A percentile compares a stretch with the other conserved stretches of the same genome.
phyloP scores from a whole-genome alignment of 2,888 invertebrate genomes.

The Phyllotreta cruciferae region DNA sequence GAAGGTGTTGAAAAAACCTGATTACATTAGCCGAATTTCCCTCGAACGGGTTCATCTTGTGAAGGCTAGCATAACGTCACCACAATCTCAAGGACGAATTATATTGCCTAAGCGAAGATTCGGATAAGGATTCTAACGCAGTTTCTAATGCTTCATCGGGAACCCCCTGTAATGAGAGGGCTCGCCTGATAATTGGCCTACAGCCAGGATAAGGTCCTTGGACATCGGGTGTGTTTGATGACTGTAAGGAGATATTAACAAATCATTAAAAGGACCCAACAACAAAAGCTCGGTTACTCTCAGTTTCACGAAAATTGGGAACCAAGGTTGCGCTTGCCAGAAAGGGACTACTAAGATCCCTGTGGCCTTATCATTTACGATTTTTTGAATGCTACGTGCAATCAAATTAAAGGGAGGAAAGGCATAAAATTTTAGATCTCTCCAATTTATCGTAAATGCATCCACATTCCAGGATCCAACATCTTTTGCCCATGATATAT shows the following conservation, averaged over 20 bases:
- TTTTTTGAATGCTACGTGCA: constrained; percentile 44
- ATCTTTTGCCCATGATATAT: constrained; percentile 45
- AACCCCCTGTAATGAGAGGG: constrained; percentile 16
- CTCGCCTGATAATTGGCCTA: constrained; percentile 17
- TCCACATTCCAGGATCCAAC: constrained; percentile 41
- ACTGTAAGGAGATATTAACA: constrained; percentile 27
- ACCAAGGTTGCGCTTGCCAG: constrained; percentile 43
- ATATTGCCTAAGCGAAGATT: constrained; percentile 9
- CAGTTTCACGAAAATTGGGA: constrained; percentile 6
- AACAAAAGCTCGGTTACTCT: constrained; percentile 3
- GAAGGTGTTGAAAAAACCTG: too few relatives aligned
- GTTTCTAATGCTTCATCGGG: constrained; percentile 8
- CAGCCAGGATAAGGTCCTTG: constrained; percentile 22
- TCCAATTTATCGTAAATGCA: constrained; percentile 44
- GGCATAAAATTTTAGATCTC: constrained; percentile 42
- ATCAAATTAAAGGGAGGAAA: constrained; percentile 49
- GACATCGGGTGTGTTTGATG: constrained; percentile 16
- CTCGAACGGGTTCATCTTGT: too few relatives aligned
- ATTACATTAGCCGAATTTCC: too few relatives aligned
- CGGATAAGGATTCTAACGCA: constrained; percentile 9
- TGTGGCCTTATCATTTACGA: constrained; percentile 43
- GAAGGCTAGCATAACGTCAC: constrained; percentile 12
- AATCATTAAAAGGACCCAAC: constrained; percentile 9
- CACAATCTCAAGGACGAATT: constrained; percentile 4
- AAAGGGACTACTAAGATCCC: constrained; percentile 47